These are phyloP conservation scores for Catamblyrhynchus diadema DNA, from an alignment of 2,797 vertebrate species.

Conservation along the genomic window DNA sequence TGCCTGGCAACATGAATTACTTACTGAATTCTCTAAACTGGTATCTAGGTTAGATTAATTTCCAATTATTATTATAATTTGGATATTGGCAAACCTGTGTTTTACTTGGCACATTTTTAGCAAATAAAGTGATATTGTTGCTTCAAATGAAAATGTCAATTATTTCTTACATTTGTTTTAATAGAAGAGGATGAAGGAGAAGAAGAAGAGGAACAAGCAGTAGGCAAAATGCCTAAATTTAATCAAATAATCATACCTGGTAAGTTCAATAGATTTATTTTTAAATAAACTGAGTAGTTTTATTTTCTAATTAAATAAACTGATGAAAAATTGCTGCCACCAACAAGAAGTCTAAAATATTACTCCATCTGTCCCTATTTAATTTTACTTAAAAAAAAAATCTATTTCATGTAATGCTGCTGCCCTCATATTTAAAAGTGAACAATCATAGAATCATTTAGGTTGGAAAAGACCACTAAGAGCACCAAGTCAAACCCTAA, in stretches of 20 bases:
- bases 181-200: conserved; percentile 79
- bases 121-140: background rate
- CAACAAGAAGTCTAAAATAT: background rate
- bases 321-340: background rate
- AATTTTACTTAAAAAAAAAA: background rate
- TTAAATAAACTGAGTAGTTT: background rate
- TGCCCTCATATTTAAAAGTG: background rate
- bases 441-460: background rate
- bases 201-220: conserved; percentile 74
- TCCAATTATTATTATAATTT: background rate
- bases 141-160: background rate
- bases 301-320: background rate
- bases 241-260: conserved; percentile 83
- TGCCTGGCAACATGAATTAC: background rate
- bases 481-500: background rate
- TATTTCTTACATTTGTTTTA: conserved; percentile 41
- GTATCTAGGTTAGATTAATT: background rate
- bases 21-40: background rate
- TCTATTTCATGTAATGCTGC: background rate
- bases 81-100: background rate
- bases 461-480: background rate
- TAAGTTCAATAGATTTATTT: conserved; percentile 57
- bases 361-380: conserved; percentile 9
- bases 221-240: conserved; percentile 55
- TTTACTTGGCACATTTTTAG: background rate